Evolutionary conservation across 2,888 invertebrate genomes (phyloP).

Genomic region (Byasa hedistus): DNA sequence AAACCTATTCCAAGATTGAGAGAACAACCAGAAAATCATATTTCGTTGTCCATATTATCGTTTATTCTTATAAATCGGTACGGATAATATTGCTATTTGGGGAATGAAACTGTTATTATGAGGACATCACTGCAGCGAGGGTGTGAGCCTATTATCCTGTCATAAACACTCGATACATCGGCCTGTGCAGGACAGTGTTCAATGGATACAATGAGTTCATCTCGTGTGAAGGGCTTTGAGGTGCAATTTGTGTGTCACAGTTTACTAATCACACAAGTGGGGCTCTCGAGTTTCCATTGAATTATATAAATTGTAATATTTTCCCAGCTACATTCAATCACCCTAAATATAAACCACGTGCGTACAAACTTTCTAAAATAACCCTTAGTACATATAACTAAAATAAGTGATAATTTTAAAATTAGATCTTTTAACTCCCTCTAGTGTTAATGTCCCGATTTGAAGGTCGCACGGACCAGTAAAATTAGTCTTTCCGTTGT

Average conservation of each 20-base stretch:
- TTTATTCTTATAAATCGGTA: slow-evolving; percentile 29
- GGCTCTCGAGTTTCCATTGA: slow-evolving; percentile 37
- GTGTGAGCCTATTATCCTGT: slow-evolving; percentile 75
- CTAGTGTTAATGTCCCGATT: no score
- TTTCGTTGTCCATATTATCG: slow-evolving; percentile 18
- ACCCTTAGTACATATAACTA: no score
- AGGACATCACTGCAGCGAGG: slow-evolving; percentile 57
- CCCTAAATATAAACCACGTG: background rate
- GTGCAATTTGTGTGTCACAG: slow-evolving; percentile 47
- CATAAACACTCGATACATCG: slow-evolving; percentile 62
- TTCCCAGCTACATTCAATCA: slow-evolving; percentile 3
- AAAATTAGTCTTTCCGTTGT: no score
- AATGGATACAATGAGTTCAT: slow-evolving; percentile 38
- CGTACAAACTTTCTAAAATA: background rate
- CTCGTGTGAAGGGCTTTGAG: slow-evolving; percentile 35
- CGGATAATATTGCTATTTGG: slow-evolving; percentile 44
- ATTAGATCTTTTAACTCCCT: background rate
- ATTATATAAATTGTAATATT: slow-evolving; percentile 16
- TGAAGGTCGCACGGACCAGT: no score
- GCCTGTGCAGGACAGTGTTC: slow-evolving; percentile 46
- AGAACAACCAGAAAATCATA: slow-evolving; percentile 17
- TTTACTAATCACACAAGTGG: slow-evolving; percentile 40
- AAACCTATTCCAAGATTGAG: background rate
- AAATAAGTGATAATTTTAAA: background rate
- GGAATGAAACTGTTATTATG: slow-evolving; percentile 60